Evolutionary conservation across 2,113 vertebrate species (phyloP).

Genomic region (Gobius niger): DNA sequence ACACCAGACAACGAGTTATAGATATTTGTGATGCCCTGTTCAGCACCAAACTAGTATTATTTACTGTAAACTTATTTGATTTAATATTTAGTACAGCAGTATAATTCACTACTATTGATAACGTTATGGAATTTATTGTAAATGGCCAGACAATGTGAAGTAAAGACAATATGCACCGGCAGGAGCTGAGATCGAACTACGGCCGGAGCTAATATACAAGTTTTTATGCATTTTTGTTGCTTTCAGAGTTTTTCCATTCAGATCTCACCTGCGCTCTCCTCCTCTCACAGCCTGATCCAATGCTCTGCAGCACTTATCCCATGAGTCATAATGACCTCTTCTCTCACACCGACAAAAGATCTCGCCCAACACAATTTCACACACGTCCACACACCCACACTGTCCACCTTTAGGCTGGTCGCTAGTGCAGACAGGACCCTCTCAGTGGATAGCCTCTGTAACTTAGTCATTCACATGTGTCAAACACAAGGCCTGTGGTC

Average conservation of each 20-base stretch:
- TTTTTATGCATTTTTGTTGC: not conserved
- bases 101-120: no score
- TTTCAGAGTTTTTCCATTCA: slow-evolving; percentile 19
- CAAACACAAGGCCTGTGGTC: no score
- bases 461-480: slow-evolving; percentile 38
- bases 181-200: no score
- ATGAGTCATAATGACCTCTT: slow-evolving; percentile 59
- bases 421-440: slow-evolving; percentile 37
- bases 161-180: no score
- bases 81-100: no score
- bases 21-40: no score
- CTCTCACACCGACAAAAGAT: slow-evolving; percentile 44
- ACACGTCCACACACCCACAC: not conserved
- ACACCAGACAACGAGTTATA: no score
- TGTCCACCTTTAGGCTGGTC: slow-evolving; percentile 27
- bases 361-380: slow-evolving; percentile 26
- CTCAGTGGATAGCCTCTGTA: slow-evolving; percentile 38
- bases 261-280: slow-evolving; percentile 38
- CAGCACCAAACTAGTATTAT: no score
- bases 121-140: no score
- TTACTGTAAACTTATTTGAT: no score
- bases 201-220: no score
- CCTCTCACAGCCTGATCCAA: slow-evolving; percentile 44
- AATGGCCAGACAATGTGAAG: no score
- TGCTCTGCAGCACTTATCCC: slow-evolving; percentile 47